Conservation (phyloP, 2,888 invertebrate species). For the Drosophila bunnanda region DNA sequence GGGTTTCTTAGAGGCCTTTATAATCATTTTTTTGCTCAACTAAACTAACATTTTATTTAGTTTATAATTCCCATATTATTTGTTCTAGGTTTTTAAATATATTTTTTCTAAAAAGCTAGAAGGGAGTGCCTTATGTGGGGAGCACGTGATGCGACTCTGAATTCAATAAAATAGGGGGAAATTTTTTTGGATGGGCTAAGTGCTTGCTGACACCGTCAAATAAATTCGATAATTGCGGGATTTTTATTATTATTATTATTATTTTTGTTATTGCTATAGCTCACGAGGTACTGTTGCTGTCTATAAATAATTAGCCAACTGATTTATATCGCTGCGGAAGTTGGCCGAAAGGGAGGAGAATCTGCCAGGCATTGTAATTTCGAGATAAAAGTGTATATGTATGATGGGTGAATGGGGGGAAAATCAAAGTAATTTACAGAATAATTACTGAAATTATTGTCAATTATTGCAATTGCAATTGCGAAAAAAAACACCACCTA, state of each 20-base stretch:
- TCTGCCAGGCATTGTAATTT: slow-evolving; percentile 17
- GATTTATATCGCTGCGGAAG: slow-evolving; percentile 49
- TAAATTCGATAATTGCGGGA: slow-evolving; percentile 43
- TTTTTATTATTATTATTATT: slow-evolving; percentile 41
- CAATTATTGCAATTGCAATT: slow-evolving; percentile 74
- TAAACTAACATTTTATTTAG: background rate
- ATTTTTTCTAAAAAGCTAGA: background rate
- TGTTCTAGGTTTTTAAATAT: no score
- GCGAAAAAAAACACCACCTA: background rate
- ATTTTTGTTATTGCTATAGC: slow-evolving; percentile 33
- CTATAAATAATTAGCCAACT: slow-evolving; percentile 21
- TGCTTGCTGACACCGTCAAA: background rate
- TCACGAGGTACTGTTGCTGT: slow-evolving; percentile 1
- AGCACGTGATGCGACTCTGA: slow-evolving; percentile 60
- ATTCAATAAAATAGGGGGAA: slow-evolving; percentile 48
- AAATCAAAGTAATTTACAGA: slow-evolving; percentile 70
- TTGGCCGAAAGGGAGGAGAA: background rate
- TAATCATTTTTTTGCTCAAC: background rate
- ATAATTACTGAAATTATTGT: slow-evolving; percentile 76
- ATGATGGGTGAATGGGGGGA: slow-evolving; percentile 3
- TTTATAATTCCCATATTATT: no score
- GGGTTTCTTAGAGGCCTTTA: background rate
- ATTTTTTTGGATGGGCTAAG: slow-evolving; percentile 5
- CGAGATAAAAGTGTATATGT: slow-evolving; percentile 9
- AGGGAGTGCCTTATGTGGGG: background rate